Conservation (phyloP, 1,140 invertebrate species). For the Nilaparvata lugens region DNA sequence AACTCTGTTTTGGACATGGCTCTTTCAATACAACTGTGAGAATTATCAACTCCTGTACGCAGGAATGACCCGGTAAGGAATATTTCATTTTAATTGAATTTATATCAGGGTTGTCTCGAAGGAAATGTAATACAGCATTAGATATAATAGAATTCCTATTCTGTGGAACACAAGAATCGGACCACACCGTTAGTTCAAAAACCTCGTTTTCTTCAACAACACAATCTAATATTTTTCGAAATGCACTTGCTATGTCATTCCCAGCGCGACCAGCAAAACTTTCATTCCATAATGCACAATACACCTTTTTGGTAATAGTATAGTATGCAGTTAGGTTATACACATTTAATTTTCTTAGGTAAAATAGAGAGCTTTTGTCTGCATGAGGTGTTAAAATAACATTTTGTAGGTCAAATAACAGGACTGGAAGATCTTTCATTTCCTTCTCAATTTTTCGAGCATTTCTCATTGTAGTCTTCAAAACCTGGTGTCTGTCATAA, state of each 20-base stretch:
- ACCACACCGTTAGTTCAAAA: not conserved
- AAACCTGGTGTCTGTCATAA: no score
- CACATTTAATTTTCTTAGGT: not conserved
- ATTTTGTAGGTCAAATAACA: not conserved
- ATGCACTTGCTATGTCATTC: not conserved
- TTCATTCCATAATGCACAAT: not conserved
- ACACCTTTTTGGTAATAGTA: not conserved
- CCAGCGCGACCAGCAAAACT: not conserved
- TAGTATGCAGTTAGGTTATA: not conserved
- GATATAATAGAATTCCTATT: not conserved
- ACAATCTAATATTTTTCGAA: not conserved
- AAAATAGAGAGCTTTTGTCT: not conserved
- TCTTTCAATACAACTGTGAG: no score
- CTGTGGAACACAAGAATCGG: not conserved
- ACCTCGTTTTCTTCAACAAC: not conserved
- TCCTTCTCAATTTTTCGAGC: no score
- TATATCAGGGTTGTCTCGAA: not conserved
- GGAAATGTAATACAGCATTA: not conserved
- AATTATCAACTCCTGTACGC: no score
- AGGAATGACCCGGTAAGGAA: no score
- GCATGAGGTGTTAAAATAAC: not conserved
- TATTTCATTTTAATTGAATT: not conserved
- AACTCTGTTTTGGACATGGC: no score
- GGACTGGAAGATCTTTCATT: not conserved
- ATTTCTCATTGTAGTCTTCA: no score